These are phyloP conservation scores for Turritopsis dohrnii DNA, from an alignment of 30 jellyfish, hydroid and myxozoan genomes.

Conservation along the genomic window DNA sequence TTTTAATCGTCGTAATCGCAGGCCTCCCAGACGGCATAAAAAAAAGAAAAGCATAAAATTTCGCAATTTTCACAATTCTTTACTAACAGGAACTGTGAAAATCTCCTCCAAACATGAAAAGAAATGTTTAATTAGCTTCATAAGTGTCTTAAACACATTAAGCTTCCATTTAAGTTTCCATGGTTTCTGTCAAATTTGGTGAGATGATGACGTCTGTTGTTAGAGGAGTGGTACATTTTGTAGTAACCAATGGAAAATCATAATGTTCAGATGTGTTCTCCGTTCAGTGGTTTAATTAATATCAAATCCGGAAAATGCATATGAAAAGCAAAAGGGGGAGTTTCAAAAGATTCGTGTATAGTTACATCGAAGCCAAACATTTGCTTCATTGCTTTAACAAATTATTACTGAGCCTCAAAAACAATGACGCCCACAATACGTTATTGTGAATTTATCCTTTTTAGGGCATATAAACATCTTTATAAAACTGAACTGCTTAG, in stretches of 20 bases:
- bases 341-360: neutral
- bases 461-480: neutral
- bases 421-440: neutral
- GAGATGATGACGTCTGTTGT: neutral
- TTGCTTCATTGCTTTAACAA: neutral
- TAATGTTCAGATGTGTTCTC: neutral
- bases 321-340: neutral
- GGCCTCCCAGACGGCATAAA: too few species aligned
- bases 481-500: neutral
- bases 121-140: neutral
- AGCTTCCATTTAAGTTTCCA: neutral
- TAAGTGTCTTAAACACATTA: neutral
- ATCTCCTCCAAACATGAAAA: too few species aligned
- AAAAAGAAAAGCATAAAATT: too few species aligned
- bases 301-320: neutral
- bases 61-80: too few species aligned
- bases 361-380: neutral
- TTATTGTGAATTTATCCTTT: neutral
- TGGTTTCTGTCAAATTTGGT: neutral
- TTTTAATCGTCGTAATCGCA: too few species aligned
- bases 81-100: too few species aligned
- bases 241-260: neutral
- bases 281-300: neutral
- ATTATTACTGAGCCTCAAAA: neutral
- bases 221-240: neutral